phyloP scores from a whole-genome alignment of 1,140 invertebrate species.

The Rhysida immarginata region DNA sequence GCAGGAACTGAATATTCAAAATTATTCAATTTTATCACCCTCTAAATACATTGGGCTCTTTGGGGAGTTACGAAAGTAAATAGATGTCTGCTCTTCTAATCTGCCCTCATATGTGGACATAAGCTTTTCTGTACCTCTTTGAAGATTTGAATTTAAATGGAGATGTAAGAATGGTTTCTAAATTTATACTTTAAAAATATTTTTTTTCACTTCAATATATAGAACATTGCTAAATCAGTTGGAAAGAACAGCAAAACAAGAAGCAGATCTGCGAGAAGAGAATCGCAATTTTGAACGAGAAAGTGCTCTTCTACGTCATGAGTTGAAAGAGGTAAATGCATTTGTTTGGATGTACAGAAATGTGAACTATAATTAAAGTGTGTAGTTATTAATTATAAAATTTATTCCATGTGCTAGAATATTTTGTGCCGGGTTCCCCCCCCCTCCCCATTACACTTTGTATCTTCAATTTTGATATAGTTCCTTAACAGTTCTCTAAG shows the following conservation, averaged over 20 bases:
- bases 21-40: too few species aligned
- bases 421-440: background rate
- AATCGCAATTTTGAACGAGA: constrained; percentile 65
- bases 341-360: background rate
- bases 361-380: background rate
- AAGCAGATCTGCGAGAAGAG: constrained; percentile 57
- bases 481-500: background rate
- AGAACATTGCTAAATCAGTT: constrained; percentile 48
- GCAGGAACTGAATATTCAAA: too few species aligned
- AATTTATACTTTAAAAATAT: too few species aligned
- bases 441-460: background rate
- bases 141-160: too few species aligned
- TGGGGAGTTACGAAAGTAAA: too few species aligned
- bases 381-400: background rate
- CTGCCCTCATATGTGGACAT: too few species aligned
- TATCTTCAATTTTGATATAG: background rate
- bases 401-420: background rate
- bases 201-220: too few species aligned
- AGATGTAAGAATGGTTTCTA: too few species aligned
- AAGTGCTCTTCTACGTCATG: constrained; percentile 65
- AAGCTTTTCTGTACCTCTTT: too few species aligned
- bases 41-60: too few species aligned
- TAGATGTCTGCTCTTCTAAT: too few species aligned
- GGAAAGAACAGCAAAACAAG: constrained; percentile 52
- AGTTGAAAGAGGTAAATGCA: constrained; percentile 58